Conservation (phyloP, 2,113 vertebrate genomes). For the Sorex araneus region DNA sequence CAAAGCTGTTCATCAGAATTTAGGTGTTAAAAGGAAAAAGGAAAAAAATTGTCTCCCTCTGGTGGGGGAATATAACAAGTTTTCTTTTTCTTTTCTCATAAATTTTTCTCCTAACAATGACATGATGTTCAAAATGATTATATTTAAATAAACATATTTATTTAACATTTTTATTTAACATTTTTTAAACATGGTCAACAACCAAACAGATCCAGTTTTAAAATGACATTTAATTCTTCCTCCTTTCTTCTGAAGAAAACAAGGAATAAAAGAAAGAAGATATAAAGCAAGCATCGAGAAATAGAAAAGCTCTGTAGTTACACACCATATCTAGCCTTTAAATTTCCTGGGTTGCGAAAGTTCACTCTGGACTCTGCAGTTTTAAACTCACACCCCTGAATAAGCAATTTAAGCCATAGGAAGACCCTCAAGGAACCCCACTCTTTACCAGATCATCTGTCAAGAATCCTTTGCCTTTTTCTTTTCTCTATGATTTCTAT, state of each 20-base stretch:
- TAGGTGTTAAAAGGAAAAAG: constrained; percentile 79
- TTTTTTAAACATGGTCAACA: constrained; percentile 18
- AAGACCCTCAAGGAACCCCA: not conserved
- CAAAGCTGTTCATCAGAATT: constrained; percentile 79
- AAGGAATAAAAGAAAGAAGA: constrained; percentile 50
- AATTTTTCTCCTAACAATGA: constrained; percentile 34
- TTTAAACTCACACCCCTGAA: not conserved
- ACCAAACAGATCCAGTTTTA: constrained; percentile 60
- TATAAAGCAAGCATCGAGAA: constrained; percentile 11
- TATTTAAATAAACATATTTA: constrained; percentile 28
- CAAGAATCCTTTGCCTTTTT: not conserved
- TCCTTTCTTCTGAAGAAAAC: constrained; percentile 40
- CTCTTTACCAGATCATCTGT: not conserved
- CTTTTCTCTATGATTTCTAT: not conserved
- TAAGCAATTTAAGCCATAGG: constrained; percentile 19
- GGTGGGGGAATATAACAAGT: constrained; percentile 81
- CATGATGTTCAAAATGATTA: constrained; percentile 18
- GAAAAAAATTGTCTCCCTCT: constrained; percentile 86
- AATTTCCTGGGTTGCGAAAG: not conserved
- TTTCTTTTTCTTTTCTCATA: constrained; percentile 52
- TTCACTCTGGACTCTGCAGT: constrained; percentile 8
- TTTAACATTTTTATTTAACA: not conserved
- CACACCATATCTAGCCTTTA: not conserved
- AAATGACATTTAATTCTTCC: constrained; percentile 48
- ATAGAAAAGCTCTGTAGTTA: not conserved